A percentile compares a stretch with the other conserved stretches of the same genome.
These are phyloP conservation scores for Xyrauchen texanus DNA, from an alignment of 2,113 vertebrate species.

Conservation along the genomic window DNA sequence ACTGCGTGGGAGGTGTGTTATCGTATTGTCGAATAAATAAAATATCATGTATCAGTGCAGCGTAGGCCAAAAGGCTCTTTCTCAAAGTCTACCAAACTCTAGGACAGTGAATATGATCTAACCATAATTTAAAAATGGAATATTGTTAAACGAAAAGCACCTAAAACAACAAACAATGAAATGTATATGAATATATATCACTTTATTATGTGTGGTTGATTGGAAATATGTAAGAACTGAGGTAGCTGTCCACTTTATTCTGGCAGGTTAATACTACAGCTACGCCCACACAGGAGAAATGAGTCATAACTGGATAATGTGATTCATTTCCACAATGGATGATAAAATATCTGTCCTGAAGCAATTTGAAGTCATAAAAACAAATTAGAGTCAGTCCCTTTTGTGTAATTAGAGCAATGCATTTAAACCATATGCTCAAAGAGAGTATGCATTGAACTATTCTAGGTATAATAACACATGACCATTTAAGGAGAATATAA, in stretches of 20 bases:
- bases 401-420: not conserved
- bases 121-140: not conserved
- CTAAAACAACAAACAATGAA: not conserved
- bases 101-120: not conserved
- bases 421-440: not conserved
- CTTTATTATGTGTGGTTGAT: constrained; percentile 31
- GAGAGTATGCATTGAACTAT: not conserved
- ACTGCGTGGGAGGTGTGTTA: not conserved
- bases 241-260: constrained; percentile 37
- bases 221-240: constrained; percentile 13
- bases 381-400: not conserved
- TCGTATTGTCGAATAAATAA: not conserved
- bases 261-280: constrained; percentile 32
- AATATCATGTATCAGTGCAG: not conserved
- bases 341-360: constrained; percentile 47
- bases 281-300: constrained; percentile 58
- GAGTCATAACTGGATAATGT: constrained; percentile 60
- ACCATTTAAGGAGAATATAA: constrained; percentile 37
- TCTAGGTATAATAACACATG: not conserved
- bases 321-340: constrained; percentile 59
- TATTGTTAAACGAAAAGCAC: not conserved
- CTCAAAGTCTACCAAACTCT: not conserved
- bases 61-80: not conserved
- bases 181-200: not conserved
- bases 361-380: constrained; percentile 2